Base-by-base conservation (phyloP, 2,888 invertebrate species). In the Melanargia galathea region DNA sequence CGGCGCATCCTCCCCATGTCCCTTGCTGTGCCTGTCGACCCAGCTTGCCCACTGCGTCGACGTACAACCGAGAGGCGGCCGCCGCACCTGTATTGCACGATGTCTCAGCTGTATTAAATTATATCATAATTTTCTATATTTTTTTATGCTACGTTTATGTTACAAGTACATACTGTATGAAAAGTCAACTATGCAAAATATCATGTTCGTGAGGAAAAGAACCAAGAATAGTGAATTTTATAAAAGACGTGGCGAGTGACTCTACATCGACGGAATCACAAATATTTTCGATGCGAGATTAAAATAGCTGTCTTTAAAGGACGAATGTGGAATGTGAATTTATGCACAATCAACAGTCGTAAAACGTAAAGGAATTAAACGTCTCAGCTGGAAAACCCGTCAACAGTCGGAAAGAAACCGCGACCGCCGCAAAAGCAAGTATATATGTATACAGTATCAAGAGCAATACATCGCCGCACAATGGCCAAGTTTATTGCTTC, bases 11-110 rank as follows among this genome's bases (percentile, higher is more conserved):
- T 72, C 96, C 96, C 95, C 96, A 96, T 46, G 96, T 95, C 73
- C 97, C 97, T 86, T 97, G 96, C 86, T 97, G 97, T 62, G 97
- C 97, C 83, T 97, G 97, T 72, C 95, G 92, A 67, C 97, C 97
- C 81, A 97, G 92, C 87, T 96, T 96, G 73, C 96, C 95, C 81
- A 97, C 94, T 69, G 97, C 96, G 79, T 97, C 97, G 79, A 97
- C 96, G 89, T 97, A 97, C 74, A 97, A 86, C 60, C 97, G 94
- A 35, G 97, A 97, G 43, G 97, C 97, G 69, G 97, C 96, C 64
- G 97, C 97, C 66, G 97, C 96, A 83, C 97, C 97, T 97, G 92
- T n/a, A n/a, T 51, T 57, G 24, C 35, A 87, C 84, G 48, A 49
- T 58, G 70, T 26, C 24, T 1, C 11, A 35, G 13, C 20, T 33